Percentiles rank a stretch among this genome's conserved stretches.
phyloP scores from a whole-genome alignment of 2,888 invertebrate species.

The Neocrepidodera transversa region DNA sequence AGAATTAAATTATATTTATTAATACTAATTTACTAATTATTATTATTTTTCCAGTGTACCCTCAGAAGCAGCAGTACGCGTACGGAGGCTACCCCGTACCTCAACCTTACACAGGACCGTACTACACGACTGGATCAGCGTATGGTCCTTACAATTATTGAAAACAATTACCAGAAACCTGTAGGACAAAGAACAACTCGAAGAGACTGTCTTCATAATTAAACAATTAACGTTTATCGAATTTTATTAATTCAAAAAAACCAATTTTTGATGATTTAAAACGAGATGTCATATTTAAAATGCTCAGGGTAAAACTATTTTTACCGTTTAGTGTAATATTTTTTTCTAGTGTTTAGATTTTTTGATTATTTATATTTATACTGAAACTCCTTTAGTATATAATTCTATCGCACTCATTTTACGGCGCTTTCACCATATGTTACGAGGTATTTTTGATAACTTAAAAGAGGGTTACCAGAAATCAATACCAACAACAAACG shows the following conservation, averaged over 20 bases:
- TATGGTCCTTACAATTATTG: constrained; percentile 94
- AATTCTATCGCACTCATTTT: too few relatives aligned
- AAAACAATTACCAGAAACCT: constrained; percentile 45
- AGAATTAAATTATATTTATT: too few relatives aligned
- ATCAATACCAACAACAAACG: too few relatives aligned
- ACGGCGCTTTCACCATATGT: too few relatives aligned
- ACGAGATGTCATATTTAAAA: neutral
- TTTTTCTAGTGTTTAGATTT: neutral
- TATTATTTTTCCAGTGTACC: constrained; percentile 83
- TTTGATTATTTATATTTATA: neutral
- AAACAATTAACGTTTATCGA: constrained; percentile 3
- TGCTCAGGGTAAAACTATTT: constrained; percentile 27
- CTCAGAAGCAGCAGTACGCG: constrained; percentile 92
- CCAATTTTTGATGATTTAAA: constrained; percentile 4
- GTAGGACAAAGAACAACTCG: constrained; percentile 25
- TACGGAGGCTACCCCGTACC: constrained; percentile 85
- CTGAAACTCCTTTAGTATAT: neutral
- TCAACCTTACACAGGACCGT: constrained; percentile 84
- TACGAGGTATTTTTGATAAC: too few relatives aligned
- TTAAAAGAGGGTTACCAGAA: too few relatives aligned
- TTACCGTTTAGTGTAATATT: constrained; percentile 23
- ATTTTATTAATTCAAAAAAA: constrained; percentile 2
- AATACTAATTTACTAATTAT: too few relatives aligned
- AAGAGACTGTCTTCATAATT: constrained; percentile 35
- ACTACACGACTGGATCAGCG: constrained; percentile 88